Conservation (phyloP, 2,113 vertebrate genomes). For the Pycnonotus jocosus region DNA sequence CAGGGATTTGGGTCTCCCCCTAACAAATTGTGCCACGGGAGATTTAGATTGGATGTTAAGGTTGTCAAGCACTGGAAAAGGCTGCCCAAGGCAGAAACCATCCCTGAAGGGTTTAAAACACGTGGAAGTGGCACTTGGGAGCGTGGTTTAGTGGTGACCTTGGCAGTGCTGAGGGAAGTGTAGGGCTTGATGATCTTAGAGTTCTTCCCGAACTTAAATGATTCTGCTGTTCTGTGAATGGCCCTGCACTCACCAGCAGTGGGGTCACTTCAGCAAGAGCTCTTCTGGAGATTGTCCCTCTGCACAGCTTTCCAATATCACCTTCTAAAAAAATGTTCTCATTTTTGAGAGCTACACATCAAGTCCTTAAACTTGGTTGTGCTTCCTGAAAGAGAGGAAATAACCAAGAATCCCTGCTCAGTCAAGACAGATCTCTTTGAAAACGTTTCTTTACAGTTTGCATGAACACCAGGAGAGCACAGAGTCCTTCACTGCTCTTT, state of each 20-base stretch:
- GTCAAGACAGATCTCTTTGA: neutral
- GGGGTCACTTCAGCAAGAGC: neutral
- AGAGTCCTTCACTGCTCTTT: neutral
- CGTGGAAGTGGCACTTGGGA: neutral
- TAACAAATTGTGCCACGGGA: neutral
- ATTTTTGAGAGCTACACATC: neutral
- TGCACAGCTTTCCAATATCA: neutral
- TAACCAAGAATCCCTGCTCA: neutral
- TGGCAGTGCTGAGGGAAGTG: neutral
- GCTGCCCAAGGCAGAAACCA: neutral
- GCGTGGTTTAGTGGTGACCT: neutral
- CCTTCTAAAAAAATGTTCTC: neutral
- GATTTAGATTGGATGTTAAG: neutral
- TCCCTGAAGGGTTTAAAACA: neutral
- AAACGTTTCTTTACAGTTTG: neutral
- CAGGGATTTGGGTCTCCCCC: neutral
- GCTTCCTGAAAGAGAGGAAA: neutral
- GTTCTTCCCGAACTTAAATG: neutral
- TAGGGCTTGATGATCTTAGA: neutral
- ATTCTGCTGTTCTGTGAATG: neutral
- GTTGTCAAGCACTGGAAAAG: neutral
- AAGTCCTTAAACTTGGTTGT: neutral
- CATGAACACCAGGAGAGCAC: neutral
- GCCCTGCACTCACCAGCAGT: neutral
- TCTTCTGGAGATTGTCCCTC: neutral